Percentiles rank a stretch among this genome's conserved stretches.
Evolutionary conservation across 2,113 vertebrate species (phyloP).

Genomic region (Dinomys branickii): DNA sequence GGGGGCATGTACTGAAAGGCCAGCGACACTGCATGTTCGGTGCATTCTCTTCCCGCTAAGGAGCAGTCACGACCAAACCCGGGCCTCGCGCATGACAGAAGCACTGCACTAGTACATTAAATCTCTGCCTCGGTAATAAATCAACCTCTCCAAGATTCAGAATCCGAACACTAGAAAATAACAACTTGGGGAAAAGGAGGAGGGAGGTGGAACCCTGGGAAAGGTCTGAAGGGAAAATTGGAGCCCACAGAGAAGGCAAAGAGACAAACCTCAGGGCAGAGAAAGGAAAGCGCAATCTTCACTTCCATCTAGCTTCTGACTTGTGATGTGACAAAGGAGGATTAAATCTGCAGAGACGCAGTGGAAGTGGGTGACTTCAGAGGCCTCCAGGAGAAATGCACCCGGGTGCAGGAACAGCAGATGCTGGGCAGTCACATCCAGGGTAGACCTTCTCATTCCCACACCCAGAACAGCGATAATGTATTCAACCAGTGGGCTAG

Average conservation of each 20-base stretch:
- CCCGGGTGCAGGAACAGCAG: not conserved
- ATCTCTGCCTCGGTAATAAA: not conserved
- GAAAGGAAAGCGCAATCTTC: not conserved
- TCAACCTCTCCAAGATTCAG: not conserved
- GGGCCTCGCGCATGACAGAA: not conserved
- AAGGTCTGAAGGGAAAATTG: too few species aligned
- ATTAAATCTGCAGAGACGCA: too few species aligned
- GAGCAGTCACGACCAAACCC: not conserved
- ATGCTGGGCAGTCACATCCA: not conserved
- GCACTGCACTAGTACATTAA: not conserved
- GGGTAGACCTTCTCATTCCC: not conserved
- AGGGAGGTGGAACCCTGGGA: too few species aligned
- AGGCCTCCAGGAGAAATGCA: not conserved
- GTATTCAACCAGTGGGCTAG: not conserved
- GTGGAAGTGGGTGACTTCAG: not conserved
- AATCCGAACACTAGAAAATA: too few species aligned
- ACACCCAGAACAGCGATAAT: not conserved
- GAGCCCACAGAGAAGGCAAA: too few species aligned
- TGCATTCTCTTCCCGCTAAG: not conserved
- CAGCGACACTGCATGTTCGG: not conserved
- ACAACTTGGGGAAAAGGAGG: too few species aligned
- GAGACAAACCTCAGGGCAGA: too few species aligned
- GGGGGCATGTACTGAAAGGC: not conserved
- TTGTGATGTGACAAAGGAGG: too few species aligned
- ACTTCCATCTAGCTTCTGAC: not conserved